These are phyloP conservation scores for Saguinus midas DNA, from an alignment of 2,113 vertebrate genomes.

Conservation along the genomic window DNA sequence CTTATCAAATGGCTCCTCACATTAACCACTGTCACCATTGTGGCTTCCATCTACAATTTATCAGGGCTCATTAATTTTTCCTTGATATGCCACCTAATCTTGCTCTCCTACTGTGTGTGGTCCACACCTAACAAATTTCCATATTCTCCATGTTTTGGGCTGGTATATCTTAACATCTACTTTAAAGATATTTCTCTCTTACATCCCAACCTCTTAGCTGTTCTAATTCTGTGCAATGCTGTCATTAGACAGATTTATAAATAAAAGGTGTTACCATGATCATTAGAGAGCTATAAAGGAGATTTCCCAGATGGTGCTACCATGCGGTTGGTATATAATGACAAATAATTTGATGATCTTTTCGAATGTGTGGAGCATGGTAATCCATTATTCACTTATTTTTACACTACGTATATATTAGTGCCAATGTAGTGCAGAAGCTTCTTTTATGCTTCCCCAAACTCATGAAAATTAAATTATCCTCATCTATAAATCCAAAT, in stretches of 20 bases:
- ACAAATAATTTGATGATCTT: background rate
- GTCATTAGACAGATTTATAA: background rate
- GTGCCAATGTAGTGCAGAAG: background rate
- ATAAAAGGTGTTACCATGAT: background rate
- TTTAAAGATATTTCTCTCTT: background rate
- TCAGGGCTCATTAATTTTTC: background rate
- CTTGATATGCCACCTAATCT: background rate
- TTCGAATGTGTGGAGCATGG: background rate
- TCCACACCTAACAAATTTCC: background rate
- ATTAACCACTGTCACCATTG: background rate
- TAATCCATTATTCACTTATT: background rate
- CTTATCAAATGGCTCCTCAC: background rate
- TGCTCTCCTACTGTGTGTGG: background rate
- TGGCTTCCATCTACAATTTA: background rate
- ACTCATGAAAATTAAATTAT: background rate
- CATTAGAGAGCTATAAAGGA: background rate
- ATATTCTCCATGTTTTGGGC: background rate
- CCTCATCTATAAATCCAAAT: background rate
- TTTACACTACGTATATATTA: background rate
- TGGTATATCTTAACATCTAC: background rate
- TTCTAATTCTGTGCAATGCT: background rate
- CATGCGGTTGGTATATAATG: background rate
- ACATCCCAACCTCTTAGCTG: background rate
- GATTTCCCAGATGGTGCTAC: background rate
- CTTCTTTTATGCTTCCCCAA: background rate